Base-by-base conservation (phyloP, 2,888 invertebrate species). In the Clunio marinus region DNA sequence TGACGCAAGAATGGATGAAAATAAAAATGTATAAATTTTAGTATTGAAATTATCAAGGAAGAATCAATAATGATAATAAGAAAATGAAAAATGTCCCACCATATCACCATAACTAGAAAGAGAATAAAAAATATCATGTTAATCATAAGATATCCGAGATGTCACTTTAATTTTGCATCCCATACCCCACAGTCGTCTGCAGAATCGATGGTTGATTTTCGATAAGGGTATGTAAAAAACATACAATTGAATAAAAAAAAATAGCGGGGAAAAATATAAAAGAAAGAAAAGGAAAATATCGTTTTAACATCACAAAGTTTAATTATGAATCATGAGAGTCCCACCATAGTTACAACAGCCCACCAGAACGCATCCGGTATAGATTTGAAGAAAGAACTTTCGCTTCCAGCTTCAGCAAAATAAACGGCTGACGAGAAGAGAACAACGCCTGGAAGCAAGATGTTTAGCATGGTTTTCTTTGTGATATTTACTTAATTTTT, bases 331-430 rank as follows among this genome's bases (percentile, higher is more conserved):
- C 97, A 98, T 98, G 87, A 98, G 97, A 88, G 98, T 86, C 98
- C 98, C 84, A 98, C 98, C 93, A 93, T 93, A 85, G 93, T 98
- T 84, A 98, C 97, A 84, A 98, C 94, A 83, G 95, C 95, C 97
- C 97, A 98, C 97, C 97, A 97, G 89, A 97, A 97, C 85, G 96
- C 97, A 88, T 96, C 96, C 82, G 98, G 98, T 88, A 98, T 98
- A 85, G 96, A 96, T 88, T 95, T 96, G 91, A 98, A 98, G 91
- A 96, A 96, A 83, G 97, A 96, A 86, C 94, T 92, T 88, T 96
- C 95, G 83, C 95, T 94, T 86, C 97, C 97, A 83, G 96, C 97
- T 87, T 98, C 98, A 83, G 98, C 98, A 89, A 98, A 98, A 91
- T 98, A 98, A 84, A 98, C 97, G 85, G 98, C 97, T 85, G 96